These are phyloP conservation scores for Embidobia sp. DNA, from an alignment of 2,888 invertebrate genomes.

Conservation along the genomic window DNA sequence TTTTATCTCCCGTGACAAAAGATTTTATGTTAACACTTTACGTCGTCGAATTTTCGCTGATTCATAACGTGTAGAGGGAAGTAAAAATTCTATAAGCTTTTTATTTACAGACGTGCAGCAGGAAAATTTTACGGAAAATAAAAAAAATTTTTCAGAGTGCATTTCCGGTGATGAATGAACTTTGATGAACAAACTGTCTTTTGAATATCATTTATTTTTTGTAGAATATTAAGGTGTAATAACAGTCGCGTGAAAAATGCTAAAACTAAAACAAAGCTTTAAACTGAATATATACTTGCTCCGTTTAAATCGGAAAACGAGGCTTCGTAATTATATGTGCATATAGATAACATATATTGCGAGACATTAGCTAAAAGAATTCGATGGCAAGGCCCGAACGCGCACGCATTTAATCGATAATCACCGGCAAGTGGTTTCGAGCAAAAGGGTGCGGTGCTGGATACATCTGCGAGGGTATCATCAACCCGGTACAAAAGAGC, in stretches of 20 bases:
- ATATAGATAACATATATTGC: conserved; percentile 54
- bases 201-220: too few species aligned
- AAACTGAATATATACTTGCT: too few species aligned
- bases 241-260: too few species aligned
- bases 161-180: too few species aligned
- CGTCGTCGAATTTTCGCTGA: neutral
- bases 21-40: conserved; percentile 12
- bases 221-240: too few species aligned
- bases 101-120: too few species aligned
- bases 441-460: conserved; percentile 75
- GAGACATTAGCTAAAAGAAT: conserved; percentile 61
- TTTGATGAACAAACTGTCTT: too few species aligned
- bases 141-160: too few species aligned
- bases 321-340: conserved; percentile 58
- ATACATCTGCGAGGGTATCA: conserved; percentile 80
- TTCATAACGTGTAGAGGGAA: too few species aligned
- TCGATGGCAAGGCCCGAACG: conserved; percentile 63
- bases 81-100: too few species aligned
- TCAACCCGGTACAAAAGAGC: conserved; percentile 78
- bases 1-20: conserved; percentile 8
- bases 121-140: too few species aligned
- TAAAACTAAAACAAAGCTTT: too few species aligned
- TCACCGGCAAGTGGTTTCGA: conserved; percentile 77
- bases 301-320: neutral
- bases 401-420: conserved; percentile 79